Evolutionary conservation across 23 tunicate species (phyloP).

Genomic region (Ascidia mentula): DNA sequence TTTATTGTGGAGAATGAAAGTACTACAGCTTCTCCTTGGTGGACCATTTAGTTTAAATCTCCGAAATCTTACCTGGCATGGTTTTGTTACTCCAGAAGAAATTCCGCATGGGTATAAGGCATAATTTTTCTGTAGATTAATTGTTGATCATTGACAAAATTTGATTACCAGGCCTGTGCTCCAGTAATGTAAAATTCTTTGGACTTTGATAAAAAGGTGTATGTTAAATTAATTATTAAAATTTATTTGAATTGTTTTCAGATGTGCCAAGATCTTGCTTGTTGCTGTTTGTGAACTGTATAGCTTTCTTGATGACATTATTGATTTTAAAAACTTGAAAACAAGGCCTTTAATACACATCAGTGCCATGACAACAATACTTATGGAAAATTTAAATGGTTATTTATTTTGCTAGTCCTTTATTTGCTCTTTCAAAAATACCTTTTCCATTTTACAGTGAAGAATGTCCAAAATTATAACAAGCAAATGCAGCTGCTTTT

Average conservation of each 20-base stretch:
- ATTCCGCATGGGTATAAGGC: slow-evolving; percentile 34
- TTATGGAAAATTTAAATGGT: not conserved
- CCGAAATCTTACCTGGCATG: slow-evolving; percentile 78
- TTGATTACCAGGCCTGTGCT: not conserved
- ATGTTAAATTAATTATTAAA: too few species aligned
- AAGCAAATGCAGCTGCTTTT: not conserved
- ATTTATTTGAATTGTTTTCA: not conserved
- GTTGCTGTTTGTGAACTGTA: not conserved
- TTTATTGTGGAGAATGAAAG: slow-evolving; percentile 31
- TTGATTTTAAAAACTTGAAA: not conserved
- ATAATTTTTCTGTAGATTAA: too few species aligned
- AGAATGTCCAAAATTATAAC: not conserved
- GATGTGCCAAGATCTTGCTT: not conserved
- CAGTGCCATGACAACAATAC: not conserved
- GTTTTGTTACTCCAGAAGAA: slow-evolving; percentile 47
- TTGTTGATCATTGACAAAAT: too few species aligned
- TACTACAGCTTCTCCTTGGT: slow-evolving; percentile 37
- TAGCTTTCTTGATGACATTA: not conserved
- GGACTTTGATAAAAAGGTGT: too few species aligned
- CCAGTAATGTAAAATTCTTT: too few species aligned
- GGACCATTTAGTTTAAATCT: slow-evolving; percentile 68
- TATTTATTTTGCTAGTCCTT: not conserved
- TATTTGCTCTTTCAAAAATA: not conserved
- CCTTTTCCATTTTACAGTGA: not conserved
- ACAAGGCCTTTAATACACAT: not conserved